Base-by-base conservation (phyloP, 2,888 invertebrate genomes). In the Urechis unicinctus region DNA sequence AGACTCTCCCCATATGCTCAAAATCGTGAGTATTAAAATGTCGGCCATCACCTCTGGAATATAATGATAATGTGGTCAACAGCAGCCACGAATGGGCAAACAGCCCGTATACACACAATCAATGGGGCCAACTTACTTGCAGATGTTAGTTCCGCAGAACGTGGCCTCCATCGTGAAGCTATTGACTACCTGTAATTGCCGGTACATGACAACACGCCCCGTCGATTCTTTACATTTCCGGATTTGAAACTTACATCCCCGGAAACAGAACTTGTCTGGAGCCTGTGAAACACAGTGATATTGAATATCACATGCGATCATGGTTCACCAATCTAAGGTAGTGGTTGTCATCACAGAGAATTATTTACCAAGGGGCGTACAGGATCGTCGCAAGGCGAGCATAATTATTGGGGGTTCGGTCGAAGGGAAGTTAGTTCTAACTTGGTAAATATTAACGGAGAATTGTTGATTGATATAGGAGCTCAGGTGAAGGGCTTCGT, bases 101-200 rank as follows among this genome's bases (percentile, higher is more conserved):
- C 13, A 36, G 41, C 41, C 17, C 13, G 17, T 36, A 13, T 36
- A 17, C 36, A 17, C 36, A 17, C 36, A 36, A 13, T 36, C 36
- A 17, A 46, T 26, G n/a, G 17, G 24, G 1, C 2, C 17, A 2
- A 56, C 68, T 57, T 54, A 75, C 77, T 66, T 72, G 60, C 70
- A 65, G 29, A 75, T 60, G n/a, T 69, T 68, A 0, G 77, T 72
- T 3, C 78, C 78, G 61, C 74, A 73, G 61, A 78, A 77, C 1
- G 76, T 74, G 0, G 77, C 75, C 56, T 77, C 77, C 61, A 77
- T 65, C 1, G 77, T 77, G 59, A 75, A 77, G 56, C 75, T 75
- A 62, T 77, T 74, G 50, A 60, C 61, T 29, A 77, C 71, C 30
- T 66, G 66, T 67, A 76, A 65, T 61, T 78, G 77, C 17, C 72